phyloP scores from a whole-genome alignment of 2,113 vertebrate species.

The Hemiscyllium ocellatum region DNA sequence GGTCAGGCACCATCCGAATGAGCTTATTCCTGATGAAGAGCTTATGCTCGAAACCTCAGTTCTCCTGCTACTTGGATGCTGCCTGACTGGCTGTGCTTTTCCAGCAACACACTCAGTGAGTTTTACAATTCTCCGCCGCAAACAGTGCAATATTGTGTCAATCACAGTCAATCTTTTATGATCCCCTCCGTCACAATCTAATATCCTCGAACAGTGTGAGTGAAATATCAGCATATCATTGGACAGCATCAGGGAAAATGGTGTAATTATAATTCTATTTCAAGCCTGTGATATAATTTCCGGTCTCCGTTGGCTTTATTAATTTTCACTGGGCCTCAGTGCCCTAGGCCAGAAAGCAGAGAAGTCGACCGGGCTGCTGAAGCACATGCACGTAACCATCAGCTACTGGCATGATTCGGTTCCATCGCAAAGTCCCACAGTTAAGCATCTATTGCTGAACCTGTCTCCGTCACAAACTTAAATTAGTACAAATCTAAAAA shows the following conservation, averaged over 20 bases:
- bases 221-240: background rate
- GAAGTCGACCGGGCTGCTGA: background rate
- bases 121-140: background rate
- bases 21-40: too few species aligned
- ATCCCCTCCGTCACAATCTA: background rate
- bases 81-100: too few species aligned
- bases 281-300: background rate
- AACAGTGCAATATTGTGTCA: background rate
- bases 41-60: too few species aligned
- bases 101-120: background rate
- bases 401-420: background rate
- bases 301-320: background rate
- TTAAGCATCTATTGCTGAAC: background rate
- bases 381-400: background rate
- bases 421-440: background rate
- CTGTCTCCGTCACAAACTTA: conserved; percentile 2
- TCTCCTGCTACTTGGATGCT: too few species aligned
- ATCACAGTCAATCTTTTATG: background rate
- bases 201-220: background rate
- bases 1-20: too few species aligned
- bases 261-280: background rate
- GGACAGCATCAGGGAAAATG: background rate
- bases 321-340: background rate
- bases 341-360: background rate
- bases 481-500: conserved; percentile 52